Percentiles rank a stretch among this genome's conserved stretches.
Conservation (phyloP, 2,888 invertebrate species). For the Catocala fraxini region DNA sequence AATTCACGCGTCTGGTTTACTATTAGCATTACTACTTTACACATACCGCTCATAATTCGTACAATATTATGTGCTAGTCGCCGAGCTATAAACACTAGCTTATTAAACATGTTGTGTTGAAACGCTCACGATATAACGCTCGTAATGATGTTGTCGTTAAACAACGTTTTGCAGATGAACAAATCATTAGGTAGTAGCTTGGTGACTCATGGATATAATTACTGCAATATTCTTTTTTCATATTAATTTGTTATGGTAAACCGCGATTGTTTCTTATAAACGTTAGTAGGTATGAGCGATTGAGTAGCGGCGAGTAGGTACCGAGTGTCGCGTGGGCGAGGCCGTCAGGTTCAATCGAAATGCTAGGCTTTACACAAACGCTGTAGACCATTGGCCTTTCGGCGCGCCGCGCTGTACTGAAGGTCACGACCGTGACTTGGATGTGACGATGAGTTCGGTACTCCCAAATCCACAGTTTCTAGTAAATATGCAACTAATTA, state of each 20-base stretch:
- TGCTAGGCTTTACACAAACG: conserved; percentile 61
- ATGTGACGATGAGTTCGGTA: conserved; percentile 27
- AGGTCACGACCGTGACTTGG: conserved; percentile 61
- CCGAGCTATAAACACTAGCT: neutral
- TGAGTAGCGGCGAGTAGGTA: conserved; percentile 9
- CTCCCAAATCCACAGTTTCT: conserved; percentile 13
- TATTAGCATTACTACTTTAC: conserved; percentile 4
- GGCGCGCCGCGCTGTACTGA: conserved; percentile 43
- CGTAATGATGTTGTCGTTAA: conserved; percentile 2
- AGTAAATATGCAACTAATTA: neutral
- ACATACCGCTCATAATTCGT: conserved; percentile 2
- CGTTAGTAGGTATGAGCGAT: conserved; percentile 31
- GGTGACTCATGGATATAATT: conserved; percentile 38
- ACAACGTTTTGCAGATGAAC: conserved; percentile 24
- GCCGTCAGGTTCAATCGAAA: conserved; percentile 58
- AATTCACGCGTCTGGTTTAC: conserved; percentile 19
- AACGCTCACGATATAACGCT: neutral
- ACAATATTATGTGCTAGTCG: neutral
- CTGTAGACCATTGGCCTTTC: conserved; percentile 74
- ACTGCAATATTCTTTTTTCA: conserved; percentile 19
- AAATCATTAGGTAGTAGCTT: conserved; percentile 15
- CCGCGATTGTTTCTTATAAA: conserved; percentile 16
- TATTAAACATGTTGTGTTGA: neutral
- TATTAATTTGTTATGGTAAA: conserved; percentile 17
- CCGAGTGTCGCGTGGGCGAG: conserved; percentile 55